These are phyloP conservation scores for Microplitis mediator DNA, from an alignment of 1,140 invertebrate genomes.

Conservation along the genomic window DNA sequence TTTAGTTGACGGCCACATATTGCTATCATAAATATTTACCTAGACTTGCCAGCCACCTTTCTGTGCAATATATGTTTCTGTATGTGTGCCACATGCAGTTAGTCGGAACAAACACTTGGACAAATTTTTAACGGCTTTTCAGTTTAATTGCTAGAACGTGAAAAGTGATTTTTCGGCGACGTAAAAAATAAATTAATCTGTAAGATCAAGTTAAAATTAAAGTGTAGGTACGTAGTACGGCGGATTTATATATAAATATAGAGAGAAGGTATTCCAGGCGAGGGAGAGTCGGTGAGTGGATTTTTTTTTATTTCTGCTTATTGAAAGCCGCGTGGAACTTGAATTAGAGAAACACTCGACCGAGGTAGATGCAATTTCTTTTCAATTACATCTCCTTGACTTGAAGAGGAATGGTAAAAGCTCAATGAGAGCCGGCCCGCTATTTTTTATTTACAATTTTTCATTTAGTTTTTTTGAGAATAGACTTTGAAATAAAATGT, in stretches of 20 bases:
- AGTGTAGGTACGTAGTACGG: too few species aligned
- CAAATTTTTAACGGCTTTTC: neutral
- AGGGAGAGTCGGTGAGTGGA: neutral
- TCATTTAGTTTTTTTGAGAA: slow-evolving; percentile 5
- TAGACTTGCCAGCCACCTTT: too few species aligned
- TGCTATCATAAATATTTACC: neutral
- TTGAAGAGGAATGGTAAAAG: slow-evolving; percentile 11
- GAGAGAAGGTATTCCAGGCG: neutral
- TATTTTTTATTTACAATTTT: slow-evolving; percentile 21
- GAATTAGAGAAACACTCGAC: slow-evolving; percentile 30
- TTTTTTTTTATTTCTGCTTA: neutral
- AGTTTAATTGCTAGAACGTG: neutral
- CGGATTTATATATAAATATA: neutral
- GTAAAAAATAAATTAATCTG: too few species aligned
- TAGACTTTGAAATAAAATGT: slow-evolving; percentile 14
- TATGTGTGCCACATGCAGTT: too few species aligned
- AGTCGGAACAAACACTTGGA: neutral
- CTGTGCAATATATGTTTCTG: too few species aligned
- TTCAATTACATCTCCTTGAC: slow-evolving; percentile 30
- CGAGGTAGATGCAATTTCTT: slow-evolving; percentile 32
- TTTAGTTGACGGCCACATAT: slow-evolving; percentile 18
- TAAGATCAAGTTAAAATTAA: too few species aligned
- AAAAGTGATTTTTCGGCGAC: too few species aligned
- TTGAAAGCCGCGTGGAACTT: slow-evolving; percentile 5
- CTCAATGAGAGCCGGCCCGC: slow-evolving; percentile 18